Evolutionary conservation across 2,888 invertebrate genomes (phyloP), one percentile per base, ranked within the genome.

Genomic region (Drosophila dives): DNA sequence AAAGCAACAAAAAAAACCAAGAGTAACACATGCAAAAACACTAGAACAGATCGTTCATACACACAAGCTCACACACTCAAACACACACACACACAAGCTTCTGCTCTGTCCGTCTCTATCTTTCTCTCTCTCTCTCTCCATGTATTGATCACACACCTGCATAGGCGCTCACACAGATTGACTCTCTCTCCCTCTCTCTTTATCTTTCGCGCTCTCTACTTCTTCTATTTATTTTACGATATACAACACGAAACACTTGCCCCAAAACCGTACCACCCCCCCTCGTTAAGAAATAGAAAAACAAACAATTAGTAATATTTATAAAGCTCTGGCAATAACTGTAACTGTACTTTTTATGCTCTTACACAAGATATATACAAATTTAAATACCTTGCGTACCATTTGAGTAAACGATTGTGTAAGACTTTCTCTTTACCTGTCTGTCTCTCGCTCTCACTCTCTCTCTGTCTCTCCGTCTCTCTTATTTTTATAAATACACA

Each of bases 321-420:
- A 67, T 60, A 54, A 64, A 76, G 38, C 50, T 69, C 73, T 83
- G 81, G 79, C 81, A 72, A 73, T 69, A 62, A 64, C 53, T 74
- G 60, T 80, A 77, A 64, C 23, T 23, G 23, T 81, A 55, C 55
- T 72, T 75, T 71, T 80, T 72, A 63, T 73, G 66, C 36, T 66
- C 64, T 66, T 15, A 64, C 60, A 72, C 68, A 60, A 65, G 68
- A 42, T 56, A 34, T 34, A 17, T 26, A 15, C 29, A 36, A 49
- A 50, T 32, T 42, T 20, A 10, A 59, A 26, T 20, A 66, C 65
- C 75, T 67, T 75, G 69, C 71, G 88, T 85, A 85, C 62, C 54
- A 68, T 75, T 79, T 79, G 66, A 79, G 69, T 76, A 72, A 79
- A 68, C 36, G 59, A 72, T 78, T 78, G 76, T 65, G 68, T 72